Conservation (phyloP, 2,113 vertebrate genomes). For the Gobius niger region DNA sequence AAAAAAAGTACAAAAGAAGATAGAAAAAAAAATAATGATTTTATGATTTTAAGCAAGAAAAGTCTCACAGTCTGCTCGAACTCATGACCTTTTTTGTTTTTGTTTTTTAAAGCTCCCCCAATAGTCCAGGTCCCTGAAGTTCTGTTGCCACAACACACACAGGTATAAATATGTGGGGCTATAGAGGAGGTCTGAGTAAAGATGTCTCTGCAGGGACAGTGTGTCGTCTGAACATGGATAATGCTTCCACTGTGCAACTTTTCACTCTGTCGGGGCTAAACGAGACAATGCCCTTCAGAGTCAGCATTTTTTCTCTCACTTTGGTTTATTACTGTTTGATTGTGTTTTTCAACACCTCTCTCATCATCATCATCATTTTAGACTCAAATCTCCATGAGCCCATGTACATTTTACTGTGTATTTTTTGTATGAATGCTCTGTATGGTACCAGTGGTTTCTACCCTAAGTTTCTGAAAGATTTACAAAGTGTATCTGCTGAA, state of each 20-base stretch:
- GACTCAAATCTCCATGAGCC: constrained; percentile 53
- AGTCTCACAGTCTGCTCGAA: too few species aligned
- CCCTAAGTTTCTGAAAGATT: constrained; percentile 45
- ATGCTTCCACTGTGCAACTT: constrained; percentile 6
- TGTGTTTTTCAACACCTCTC: constrained; percentile 35
- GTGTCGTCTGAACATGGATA: neutral
- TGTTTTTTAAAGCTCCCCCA: neutral
- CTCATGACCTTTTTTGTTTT: neutral
- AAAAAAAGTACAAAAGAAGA: neutral
- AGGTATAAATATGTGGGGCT: neutral
- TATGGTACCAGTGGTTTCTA: constrained; percentile 54
- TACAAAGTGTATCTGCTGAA: constrained; percentile 8
- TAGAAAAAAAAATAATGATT: too few species aligned
- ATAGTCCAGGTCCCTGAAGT: neutral
- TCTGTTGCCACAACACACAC: neutral
- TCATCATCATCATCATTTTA: constrained; percentile 27
- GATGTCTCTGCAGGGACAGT: neutral
- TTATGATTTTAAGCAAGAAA: too few species aligned
- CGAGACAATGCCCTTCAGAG: constrained; percentile 28
- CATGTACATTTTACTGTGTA: constrained; percentile 52
- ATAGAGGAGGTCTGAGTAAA: neutral
- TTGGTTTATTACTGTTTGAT: constrained; percentile 44
- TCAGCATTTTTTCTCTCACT: constrained; percentile 26
- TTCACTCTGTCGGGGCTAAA: constrained; percentile 40
- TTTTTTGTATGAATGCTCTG: constrained; percentile 43